A percentile compares a stretch with the other conserved stretches of the same genome.
These are phyloP conservation scores for Miichthys miiuy DNA, from an alignment of 2,797 vertebrate genomes.

Conservation along the genomic window DNA sequence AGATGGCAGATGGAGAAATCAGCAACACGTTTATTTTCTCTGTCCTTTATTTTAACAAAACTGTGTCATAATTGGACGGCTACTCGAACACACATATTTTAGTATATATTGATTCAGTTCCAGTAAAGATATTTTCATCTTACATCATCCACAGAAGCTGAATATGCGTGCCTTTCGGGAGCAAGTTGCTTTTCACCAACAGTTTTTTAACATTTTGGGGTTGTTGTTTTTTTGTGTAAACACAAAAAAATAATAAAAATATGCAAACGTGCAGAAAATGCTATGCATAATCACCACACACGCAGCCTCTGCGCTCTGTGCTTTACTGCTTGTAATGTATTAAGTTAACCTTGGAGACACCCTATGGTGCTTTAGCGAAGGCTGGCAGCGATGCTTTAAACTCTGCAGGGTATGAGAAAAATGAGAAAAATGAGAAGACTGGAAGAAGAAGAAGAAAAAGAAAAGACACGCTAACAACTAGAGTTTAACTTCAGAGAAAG, in stretches of 20 bases:
- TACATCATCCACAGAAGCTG: constrained; percentile 51
- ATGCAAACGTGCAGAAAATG: constrained; percentile 19
- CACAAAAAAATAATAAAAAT: constrained; percentile 8
- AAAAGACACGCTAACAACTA: constrained; percentile 45
- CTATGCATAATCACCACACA: constrained; percentile 18
- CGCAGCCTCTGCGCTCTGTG: background rate
- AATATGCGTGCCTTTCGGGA: constrained; percentile 43
- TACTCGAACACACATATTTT: constrained; percentile 76
- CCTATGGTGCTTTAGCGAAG: constrained; percentile 50
- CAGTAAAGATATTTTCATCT: constrained; percentile 74
- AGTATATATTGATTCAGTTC: constrained; percentile 69
- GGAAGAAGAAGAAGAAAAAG: background rate
- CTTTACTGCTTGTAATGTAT: constrained; percentile 55
- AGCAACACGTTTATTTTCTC: constrained; percentile 85
- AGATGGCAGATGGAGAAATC: constrained; percentile 84
- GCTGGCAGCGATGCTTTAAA: constrained; percentile 54
- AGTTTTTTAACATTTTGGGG: constrained; percentile 34
- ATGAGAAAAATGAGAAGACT: constrained; percentile 30
- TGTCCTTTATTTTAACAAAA: constrained; percentile 80
- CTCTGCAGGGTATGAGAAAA: constrained; percentile 59
- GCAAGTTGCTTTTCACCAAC: constrained; percentile 43
- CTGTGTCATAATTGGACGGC: constrained; percentile 80
- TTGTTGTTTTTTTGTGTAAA: constrained; percentile 17
- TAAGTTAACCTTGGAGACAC: constrained; percentile 72
- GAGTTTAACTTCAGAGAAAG: constrained; percentile 53